phyloP scores from a whole-genome alignment of 1,140 invertebrate species.

The Sycophaga agraensis region DNA sequence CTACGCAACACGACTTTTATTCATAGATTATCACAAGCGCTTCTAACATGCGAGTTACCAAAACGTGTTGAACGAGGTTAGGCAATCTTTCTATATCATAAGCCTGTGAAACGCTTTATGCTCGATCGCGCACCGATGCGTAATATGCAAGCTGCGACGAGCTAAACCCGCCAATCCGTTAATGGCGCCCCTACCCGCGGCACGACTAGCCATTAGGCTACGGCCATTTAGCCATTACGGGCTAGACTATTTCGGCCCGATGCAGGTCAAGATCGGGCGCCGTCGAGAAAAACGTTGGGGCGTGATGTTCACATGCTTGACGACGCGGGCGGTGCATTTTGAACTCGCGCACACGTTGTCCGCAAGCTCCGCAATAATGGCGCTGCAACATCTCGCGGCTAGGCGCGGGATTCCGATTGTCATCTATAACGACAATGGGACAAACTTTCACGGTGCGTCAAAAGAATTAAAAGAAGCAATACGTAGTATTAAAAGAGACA shows the following conservation, averaged over 20 bases:
- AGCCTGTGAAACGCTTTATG: not conserved
- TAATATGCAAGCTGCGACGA: not conserved
- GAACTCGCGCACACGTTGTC: constrained; percentile 33
- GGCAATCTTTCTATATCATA: not conserved
- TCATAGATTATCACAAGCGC: not conserved
- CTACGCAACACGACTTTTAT: too few relatives aligned
- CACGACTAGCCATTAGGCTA: not conserved
- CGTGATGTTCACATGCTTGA: too few relatives aligned
- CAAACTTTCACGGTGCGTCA: too few relatives aligned
- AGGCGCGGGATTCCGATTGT: constrained; percentile 21
- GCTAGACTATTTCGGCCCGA: constrained; percentile 36
- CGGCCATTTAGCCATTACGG: constrained; percentile 36
- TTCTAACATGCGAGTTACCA: not conserved
- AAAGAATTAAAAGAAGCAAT: too few relatives aligned
- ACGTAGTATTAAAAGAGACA: too few relatives aligned
- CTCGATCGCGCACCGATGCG: not conserved
- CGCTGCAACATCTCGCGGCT: too few relatives aligned
- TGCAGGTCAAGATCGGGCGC: too few relatives aligned
- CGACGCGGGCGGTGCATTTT: too few relatives aligned
- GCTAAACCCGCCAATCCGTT: not conserved
- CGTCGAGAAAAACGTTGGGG: constrained; percentile 42
- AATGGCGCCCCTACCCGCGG: too few relatives aligned
- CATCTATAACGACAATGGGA: not conserved
- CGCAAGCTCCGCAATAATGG: constrained; percentile 34
- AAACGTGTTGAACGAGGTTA: not conserved